These are phyloP conservation scores for Dreissena polymorpha DNA, from an alignment of 1,140 invertebrate species.

Conservation along the genomic window DNA sequence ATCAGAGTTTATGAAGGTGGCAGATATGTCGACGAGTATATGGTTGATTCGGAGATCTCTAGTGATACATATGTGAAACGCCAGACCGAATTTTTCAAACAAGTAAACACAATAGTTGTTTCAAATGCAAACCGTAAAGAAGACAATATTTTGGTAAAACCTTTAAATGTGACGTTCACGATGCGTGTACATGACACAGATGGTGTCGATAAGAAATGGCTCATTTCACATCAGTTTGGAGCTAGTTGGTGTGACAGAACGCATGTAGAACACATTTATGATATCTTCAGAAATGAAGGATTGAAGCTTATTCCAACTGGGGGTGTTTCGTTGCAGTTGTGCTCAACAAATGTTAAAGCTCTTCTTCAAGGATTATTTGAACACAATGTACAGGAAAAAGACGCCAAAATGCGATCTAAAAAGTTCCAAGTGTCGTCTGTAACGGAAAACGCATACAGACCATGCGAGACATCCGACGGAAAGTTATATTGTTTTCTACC, in stretches of 20 bases:
- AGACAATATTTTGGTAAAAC: slow-evolving; percentile 1
- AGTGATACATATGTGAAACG: slow-evolving; percentile 39
- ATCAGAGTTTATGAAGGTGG: slow-evolving; percentile 10
- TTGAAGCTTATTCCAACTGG: slow-evolving; percentile 64
- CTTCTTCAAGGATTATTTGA: neutral
- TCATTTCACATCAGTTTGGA: slow-evolving; percentile 65
- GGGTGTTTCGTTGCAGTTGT: slow-evolving; percentile 64
- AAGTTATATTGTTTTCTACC: slow-evolving; percentile 37
- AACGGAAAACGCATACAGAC: neutral
- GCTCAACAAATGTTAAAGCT: neutral
- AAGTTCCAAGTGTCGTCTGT: too few species aligned
- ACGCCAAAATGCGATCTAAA: slow-evolving; percentile 17
- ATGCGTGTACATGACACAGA: slow-evolving; percentile 49
- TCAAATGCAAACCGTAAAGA: neutral
- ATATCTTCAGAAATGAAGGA: too few species aligned
- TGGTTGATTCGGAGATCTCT: slow-evolving; percentile 47
- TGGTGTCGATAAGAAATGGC: slow-evolving; percentile 51
- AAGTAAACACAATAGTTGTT: neutral
- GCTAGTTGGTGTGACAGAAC: slow-evolving; percentile 31
- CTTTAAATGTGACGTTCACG: slow-evolving; percentile 37
- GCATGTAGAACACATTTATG: too few species aligned
- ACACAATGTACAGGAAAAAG: slow-evolving; percentile 15
- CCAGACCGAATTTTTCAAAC: slow-evolving; percentile 43
- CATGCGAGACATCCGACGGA: neutral
- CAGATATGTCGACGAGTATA: slow-evolving; percentile 43